phyloP scores from a whole-genome alignment of 1,140 invertebrate genomes.

The Pomacea maculata region DNA sequence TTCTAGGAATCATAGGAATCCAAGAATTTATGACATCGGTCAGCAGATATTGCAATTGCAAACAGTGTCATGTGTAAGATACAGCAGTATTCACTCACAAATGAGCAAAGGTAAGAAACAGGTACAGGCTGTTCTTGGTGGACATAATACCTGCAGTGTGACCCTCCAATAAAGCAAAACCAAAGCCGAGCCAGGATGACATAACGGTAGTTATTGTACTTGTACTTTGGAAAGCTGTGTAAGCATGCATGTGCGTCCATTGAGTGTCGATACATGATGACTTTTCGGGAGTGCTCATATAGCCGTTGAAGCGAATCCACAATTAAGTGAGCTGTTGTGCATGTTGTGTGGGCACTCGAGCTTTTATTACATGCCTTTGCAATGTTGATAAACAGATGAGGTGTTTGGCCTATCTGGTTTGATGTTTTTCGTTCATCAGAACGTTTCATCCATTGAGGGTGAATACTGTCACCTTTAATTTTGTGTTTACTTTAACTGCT shows the following conservation, averaged over 20 bases:
- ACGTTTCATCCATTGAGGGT: too few species aligned
- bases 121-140: constrained; percentile 51
- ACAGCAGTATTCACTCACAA: too few species aligned
- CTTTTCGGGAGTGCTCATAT: too few species aligned
- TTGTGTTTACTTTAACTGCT: too few species aligned
- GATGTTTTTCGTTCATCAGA: not conserved
- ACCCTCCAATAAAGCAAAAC: constrained; percentile 42
- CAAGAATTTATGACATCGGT: too few species aligned
- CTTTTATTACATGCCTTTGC: too few species aligned
- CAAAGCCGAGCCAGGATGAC: constrained; percentile 32
- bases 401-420: not conserved
- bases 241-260: not conserved
- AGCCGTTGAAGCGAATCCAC: not conserved
- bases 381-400: not conserved
- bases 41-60: too few species aligned
- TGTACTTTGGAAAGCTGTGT: not conserved
- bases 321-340: not conserved
- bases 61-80: too few species aligned
- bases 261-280: not conserved
- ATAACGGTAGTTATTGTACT: not conserved
- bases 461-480: too few species aligned
- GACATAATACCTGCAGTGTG: constrained; percentile 45
- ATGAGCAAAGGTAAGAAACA: constrained; percentile 31
- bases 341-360: too few species aligned
- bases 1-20: too few species aligned